Evolutionary conservation across 2,797 vertebrate genomes (phyloP).

Genomic region (Borostomias antarcticus): DNA sequence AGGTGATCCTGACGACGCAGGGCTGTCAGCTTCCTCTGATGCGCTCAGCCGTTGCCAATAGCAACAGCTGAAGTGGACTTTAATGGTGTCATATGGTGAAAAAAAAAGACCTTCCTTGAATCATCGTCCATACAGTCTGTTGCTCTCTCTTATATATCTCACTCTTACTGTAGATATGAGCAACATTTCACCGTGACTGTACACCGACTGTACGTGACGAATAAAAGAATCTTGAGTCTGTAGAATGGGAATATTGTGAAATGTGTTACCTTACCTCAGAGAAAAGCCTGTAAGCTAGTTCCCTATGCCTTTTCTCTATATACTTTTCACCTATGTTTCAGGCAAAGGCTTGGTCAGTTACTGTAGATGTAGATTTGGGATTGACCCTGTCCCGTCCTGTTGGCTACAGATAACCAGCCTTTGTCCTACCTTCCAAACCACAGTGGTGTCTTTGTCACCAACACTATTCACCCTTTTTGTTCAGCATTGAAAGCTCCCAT

Average conservation of each 20-base stretch:
- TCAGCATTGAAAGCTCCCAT: background rate
- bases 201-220: too few species aligned
- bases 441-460: slow-evolving; percentile 2
- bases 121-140: background rate
- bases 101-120: background rate
- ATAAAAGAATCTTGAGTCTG: too few species aligned
- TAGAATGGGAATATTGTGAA: too few species aligned
- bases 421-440: slow-evolving; percentile 5
- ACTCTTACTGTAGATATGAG: too few species aligned
- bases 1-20: slow-evolving; percentile 10
- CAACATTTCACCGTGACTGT: too few species aligned
- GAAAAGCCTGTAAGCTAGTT: too few species aligned
- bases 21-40: slow-evolving; percentile 13
- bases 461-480: slow-evolving; percentile 1
- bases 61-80: slow-evolving; percentile 9
- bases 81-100: background rate
- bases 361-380: background rate
- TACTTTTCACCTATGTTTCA: background rate
- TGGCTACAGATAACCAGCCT: slow-evolving; percentile 1
- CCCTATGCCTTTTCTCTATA: background rate
- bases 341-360: background rate
- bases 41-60: slow-evolving; percentile 6
- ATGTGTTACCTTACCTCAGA: too few species aligned
- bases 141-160: background rate
- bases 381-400: background rate